These are phyloP conservation scores for Tokudaia tokunoshimensis DNA, from an alignment of 2,797 vertebrate species.

Conservation along the genomic window DNA sequence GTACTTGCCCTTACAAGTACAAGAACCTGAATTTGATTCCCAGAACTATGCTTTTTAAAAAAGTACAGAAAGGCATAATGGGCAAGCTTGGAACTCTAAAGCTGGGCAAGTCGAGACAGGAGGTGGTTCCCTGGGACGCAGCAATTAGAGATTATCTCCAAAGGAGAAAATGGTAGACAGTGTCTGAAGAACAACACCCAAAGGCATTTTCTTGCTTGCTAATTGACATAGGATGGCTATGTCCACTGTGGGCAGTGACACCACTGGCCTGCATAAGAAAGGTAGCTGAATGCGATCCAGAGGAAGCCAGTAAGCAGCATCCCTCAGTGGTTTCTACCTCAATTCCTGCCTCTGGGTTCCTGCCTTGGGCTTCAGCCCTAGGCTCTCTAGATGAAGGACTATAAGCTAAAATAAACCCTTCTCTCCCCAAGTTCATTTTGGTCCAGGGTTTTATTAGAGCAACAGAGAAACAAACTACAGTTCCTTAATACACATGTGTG, in stretches of 20 bases:
- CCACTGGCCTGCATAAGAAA: neutral
- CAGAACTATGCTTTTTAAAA: neutral
- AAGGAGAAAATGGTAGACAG: neutral
- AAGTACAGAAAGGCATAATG: neutral
- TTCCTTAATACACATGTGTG: neutral
- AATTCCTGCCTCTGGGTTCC: too few relatives aligned
- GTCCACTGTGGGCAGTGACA: neutral
- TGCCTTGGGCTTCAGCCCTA: neutral
- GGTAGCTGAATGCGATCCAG: too few relatives aligned
- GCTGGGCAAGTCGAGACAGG: neutral
- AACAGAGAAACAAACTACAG: neutral
- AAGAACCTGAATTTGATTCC: neutral
- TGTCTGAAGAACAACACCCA: neutral
- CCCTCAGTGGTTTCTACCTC: neutral
- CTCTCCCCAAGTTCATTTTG: neutral
- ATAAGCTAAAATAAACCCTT: neutral
- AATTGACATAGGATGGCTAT: neutral
- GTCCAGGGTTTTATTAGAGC: neutral
- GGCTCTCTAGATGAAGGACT: neutral
- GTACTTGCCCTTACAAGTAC: neutral
- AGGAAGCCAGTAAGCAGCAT: neutral
- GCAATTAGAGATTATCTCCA: neutral
- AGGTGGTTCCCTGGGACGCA: neutral
- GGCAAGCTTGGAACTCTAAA: neutral
- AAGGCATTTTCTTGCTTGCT: neutral